Evolutionary conservation across 1,140 invertebrate genomes (phyloP), one percentile per base, ranked within the genome.

Genomic region (Lepidurus arcticus): DNA sequence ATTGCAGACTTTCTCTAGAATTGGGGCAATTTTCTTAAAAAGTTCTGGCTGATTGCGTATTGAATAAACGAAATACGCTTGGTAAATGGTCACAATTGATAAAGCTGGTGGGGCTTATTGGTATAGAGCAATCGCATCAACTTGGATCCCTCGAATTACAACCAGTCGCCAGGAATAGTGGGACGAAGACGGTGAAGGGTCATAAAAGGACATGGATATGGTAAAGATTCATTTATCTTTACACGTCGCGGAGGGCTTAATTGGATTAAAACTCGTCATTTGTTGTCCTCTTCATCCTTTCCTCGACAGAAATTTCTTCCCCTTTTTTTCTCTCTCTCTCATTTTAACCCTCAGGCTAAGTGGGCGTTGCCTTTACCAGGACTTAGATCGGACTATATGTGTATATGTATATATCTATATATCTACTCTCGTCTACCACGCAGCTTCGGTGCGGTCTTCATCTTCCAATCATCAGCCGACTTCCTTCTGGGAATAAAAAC

Each of bases 211-310:
- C 4, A 34, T 34, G 53, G 53, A 65, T 65, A 65, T 11, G 21
- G 53, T 65, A 65, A 65, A 65, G 53, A 65, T 65, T 65, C 53
- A 65, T 65, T 65, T 65, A 65, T 65, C 53, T 65, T 65, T 65
- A 65, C 53, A 65, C 53, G 53, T 65, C 53, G n/a, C 13, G 53
- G 53, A 13, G 2, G 53, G 21, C 53, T 65, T 65, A 65, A 65
- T 65, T 65, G 53, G 53, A 65, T 65, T 65, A 65, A 65, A 65
- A 65, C 53, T 65, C 53, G 53, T 65, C 53, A 65, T 65, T 65
- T 65, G 53, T 65, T 65, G 53, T 65, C 53, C 21, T 21, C 16
- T 65, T 9, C 53, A 65, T 65, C 53, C 53, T 65, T 65, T n/a
- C n/a, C 53, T 34, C 34, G 0, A 1, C 34, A 34, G 34, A 34